A percentile compares a stretch with the other conserved stretches of the same genome.
These are phyloP conservation scores for Pseudochromis fuscus DNA, from an alignment of 2,797 vertebrate species.

Conservation along the genomic window DNA sequence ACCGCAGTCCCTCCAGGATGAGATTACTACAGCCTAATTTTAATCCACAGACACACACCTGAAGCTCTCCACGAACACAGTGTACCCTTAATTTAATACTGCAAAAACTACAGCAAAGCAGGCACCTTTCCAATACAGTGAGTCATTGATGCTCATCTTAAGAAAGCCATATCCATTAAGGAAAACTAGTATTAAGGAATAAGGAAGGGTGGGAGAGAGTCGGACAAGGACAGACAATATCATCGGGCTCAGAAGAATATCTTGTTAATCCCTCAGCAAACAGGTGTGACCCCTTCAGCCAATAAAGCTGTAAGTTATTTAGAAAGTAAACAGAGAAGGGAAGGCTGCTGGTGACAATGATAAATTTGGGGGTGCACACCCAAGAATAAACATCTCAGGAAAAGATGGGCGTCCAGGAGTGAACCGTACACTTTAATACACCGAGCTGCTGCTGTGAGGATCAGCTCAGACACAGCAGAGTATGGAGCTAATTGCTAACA, in stretches of 20 bases:
- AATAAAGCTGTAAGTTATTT: slow-evolving; percentile 73
- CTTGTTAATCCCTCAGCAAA: slow-evolving; percentile 71
- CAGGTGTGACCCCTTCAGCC: slow-evolving; percentile 70
- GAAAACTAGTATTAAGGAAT: slow-evolving; percentile 27
- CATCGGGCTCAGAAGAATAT: slow-evolving; percentile 59
- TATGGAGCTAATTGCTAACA: not conserved
- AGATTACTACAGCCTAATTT: slow-evolving; percentile 48
- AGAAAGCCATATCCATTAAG: slow-evolving; percentile 61
- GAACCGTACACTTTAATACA: slow-evolving; percentile 11
- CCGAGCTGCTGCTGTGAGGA: not conserved
- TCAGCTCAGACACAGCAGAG: not conserved
- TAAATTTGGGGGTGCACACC: slow-evolving; percentile 46
- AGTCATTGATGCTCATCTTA: slow-evolving; percentile 59
- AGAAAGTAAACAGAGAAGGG: slow-evolving; percentile 47
- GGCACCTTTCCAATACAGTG: slow-evolving; percentile 68
- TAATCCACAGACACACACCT: slow-evolving; percentile 39
- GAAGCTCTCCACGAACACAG: slow-evolving; percentile 40
- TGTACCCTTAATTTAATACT: slow-evolving; percentile 62
- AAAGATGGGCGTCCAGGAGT: slow-evolving; percentile 19
- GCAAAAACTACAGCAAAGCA: slow-evolving; percentile 55
- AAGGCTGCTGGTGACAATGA: slow-evolving; percentile 61
- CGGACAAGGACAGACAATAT: slow-evolving; percentile 72
- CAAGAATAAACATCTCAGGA: slow-evolving; percentile 46
- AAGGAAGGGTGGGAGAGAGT: slow-evolving; percentile 30
- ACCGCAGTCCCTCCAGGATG: slow-evolving; percentile 43